Conservation (phyloP, 2,113 vertebrate genomes). For the Gavia stellata region DNA sequence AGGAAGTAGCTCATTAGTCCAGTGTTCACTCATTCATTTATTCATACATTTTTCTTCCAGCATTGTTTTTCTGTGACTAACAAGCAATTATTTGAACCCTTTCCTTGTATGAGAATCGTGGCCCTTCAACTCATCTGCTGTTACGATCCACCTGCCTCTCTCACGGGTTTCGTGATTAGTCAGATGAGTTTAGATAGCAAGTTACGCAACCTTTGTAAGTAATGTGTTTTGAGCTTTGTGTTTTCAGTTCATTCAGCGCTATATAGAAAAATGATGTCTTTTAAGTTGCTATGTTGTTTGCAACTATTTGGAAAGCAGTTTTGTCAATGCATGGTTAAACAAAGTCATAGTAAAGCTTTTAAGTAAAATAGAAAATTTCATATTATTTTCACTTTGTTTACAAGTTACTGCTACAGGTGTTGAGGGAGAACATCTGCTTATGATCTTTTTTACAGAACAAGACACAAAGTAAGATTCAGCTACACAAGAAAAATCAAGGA, state of each 20-base stretch:
- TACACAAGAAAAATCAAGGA: not conserved
- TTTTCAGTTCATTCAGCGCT: not conserved
- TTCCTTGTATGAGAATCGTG: not conserved
- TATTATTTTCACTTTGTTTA: not conserved
- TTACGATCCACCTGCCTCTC: not conserved
- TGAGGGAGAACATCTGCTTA: not conserved
- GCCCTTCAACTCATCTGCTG: not conserved
- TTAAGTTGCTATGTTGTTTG: not conserved
- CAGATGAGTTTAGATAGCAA: not conserved
- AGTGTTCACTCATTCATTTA: constrained; percentile 1
- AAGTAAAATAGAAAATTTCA: not conserved
- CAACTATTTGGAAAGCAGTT: not conserved
- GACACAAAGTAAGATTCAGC: not conserved
- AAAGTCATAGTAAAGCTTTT: not conserved
- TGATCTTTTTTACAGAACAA: not conserved
- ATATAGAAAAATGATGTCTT: not conserved
- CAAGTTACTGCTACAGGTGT: not conserved
- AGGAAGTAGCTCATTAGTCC: constrained; percentile 34
- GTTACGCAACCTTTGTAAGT: not conserved
- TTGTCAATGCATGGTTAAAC: not conserved
- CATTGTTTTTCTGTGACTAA: constrained; percentile 49
- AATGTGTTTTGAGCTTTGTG: not conserved
- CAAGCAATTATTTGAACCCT: constrained; percentile 37
- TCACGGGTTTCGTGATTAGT: not conserved
- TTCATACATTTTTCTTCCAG: constrained; percentile 31